Evolutionary conservation across 2,888 invertebrate species (phyloP), one percentile per base, ranked within the genome.

Genomic region (Apoderus coryli): DNA sequence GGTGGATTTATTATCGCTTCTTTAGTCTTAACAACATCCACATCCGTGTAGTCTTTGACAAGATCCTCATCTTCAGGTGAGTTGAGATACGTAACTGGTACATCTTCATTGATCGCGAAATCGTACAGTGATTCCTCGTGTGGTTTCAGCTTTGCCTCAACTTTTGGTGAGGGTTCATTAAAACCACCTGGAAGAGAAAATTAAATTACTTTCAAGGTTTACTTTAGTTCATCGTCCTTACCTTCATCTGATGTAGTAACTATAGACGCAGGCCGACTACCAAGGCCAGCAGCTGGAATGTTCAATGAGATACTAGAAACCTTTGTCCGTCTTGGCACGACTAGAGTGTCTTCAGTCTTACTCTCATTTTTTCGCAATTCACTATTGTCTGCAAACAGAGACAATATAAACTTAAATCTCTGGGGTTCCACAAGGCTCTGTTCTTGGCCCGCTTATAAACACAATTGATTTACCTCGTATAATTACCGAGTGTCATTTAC

Each of bases 91-190:
- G 46, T 44, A 6, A 48, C 37, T 2, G 47, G 46, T 34, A 44
- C 43, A 33, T 49, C 49, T 30, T 50, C 50, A 29, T 47, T 44
- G n/a, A 43, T 31, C 6, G 48, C 45, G 15, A 45, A 47, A 34
- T 49, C 49, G 38, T 50, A 50, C n/a, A 50, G 36, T 2, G 48
- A 45, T 32, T 52, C 53, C 32, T 49, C 49, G 39, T 52, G 54
- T 4, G 55, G 56, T 32, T 50, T 50, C 19, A 56, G 40, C 40
- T 44, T 50, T 7, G 74, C 75, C 55, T 73, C 72, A 45, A 76
- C 69, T 54, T 73, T 74, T 10, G 75, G 74, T 37, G 69, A 71
- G 13, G 74, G 74, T 56, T 76, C 76, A 56, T 76, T 75, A 59
- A 75, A 75, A 28, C 76, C 75, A 30, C 75, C 44, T 37, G 9